A percentile compares a stretch with the other conserved stretches of the same genome.
Evolutionary conservation across 2,113 vertebrate species (phyloP).

Genomic region (Ammospiza caudacuta): DNA sequence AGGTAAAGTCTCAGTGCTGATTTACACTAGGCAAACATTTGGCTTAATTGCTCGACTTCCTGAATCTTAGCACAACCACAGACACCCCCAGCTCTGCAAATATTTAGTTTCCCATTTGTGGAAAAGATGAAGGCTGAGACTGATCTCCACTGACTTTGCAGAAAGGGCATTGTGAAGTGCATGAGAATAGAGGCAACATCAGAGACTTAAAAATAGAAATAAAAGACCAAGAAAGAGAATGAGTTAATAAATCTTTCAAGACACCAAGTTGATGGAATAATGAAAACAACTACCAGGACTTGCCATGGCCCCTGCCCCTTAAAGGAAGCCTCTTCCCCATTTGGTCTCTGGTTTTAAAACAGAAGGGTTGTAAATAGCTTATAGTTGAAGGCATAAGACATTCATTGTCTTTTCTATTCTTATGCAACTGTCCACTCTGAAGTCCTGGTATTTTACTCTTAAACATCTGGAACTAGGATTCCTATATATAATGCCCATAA

Average conservation of each 20-base stretch:
- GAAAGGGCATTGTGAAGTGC: slow-evolving; percentile 42
- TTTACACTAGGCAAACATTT: slow-evolving; percentile 19
- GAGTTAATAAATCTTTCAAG: slow-evolving; percentile 59
- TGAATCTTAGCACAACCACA: background rate
- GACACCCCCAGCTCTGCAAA: background rate
- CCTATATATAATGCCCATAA: background rate
- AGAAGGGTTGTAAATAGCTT: slow-evolving; percentile 21
- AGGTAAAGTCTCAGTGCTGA: background rate
- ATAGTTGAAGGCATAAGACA: background rate
- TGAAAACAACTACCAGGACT: slow-evolving; percentile 34
- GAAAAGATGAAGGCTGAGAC: slow-evolving; percentile 17
- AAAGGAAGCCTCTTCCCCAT: slow-evolving; percentile 12
- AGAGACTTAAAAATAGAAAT: slow-evolving; percentile 46
- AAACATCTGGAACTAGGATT: background rate
- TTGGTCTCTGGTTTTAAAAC: slow-evolving; percentile 25
- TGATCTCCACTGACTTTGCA: slow-evolving; percentile 23
- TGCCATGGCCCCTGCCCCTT: background rate
- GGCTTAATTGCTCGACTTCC: slow-evolving; percentile 11
- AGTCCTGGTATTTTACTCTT: background rate
- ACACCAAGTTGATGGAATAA: slow-evolving; percentile 13
- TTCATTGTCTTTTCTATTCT: slow-evolving; percentile 12
- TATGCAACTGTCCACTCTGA: slow-evolving; percentile 2
- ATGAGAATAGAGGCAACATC: slow-evolving; percentile 33
- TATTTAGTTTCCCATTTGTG: slow-evolving; percentile 3
- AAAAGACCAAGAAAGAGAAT: slow-evolving; percentile 32